Base-by-base conservation (phyloP, 2,797 vertebrate genomes). In the Ptychobarbus kaznakovi region DNA sequence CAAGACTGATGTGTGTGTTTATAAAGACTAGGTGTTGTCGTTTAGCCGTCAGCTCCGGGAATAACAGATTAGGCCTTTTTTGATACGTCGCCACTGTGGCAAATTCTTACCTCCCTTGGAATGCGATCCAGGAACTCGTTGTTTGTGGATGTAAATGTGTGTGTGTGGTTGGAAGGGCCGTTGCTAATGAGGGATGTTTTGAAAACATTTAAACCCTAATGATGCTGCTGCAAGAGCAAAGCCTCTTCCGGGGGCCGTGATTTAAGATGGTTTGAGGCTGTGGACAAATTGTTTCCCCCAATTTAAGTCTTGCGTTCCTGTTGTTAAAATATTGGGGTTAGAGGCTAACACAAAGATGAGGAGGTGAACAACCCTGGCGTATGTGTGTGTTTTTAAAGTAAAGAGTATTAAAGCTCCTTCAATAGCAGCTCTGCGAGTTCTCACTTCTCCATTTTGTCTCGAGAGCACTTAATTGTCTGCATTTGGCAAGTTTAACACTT, bases 401-500 rank as follows among this genome's bases (percentile, higher is more conserved):
- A 95, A 94, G 94, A 92, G 93, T 92, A 93, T 91, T 94, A 92
- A 92, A 92, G 78, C 79, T 89, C 89, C 94, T 92, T 94, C 93
- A 91, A 92, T 92, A 90, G 92, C 91, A 93, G 91, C 94, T 94
- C 92, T 92, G 90, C 92, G 93, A 95, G 93, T 94, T 95, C 93
- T 95, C 93, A 91, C 90, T 94, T 93, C 94, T 97, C 93, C 94
- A 92, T 96, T 96, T 95, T 96, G 94, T 94, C 94, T 74, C 90
- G 79, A 72, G 93, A 88, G 87, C 56, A 92, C 95, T 94, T 96
- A 97, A 97, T 97, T 97, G 96, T 98, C 95, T 87, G 91, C 94
- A 93, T 97, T 98, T 95, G 95, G 95, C 96, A 95, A 95, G 94
- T 97, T 97, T 97, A 96, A 97, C 97, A 96, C 96, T 97, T 97